Evolutionary conservation across 2,113 vertebrate genomes (phyloP), one percentile per base, ranked within the genome.

Genomic region (Corynorhinus townsendii): DNA sequence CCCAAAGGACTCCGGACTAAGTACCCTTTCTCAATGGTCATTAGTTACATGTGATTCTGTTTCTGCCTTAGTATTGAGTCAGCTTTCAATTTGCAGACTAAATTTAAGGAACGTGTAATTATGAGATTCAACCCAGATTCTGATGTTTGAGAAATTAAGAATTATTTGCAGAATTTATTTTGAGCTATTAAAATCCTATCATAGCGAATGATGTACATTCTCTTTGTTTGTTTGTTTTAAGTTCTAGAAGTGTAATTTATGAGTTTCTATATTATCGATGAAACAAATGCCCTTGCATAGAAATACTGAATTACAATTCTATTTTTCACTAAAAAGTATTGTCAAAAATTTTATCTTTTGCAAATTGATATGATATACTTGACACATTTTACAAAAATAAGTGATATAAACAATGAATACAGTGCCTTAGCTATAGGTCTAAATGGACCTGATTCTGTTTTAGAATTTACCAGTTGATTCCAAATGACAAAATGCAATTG

Each of bases 81-180:
- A 83, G 87, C 7, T 76, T 86, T 56, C 66, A 73, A 75, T 56
- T 92, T 94, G 20, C 7, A 20, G 12, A 38, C 4, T 80, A 47
- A 73, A 62, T 38, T 75, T 84, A 86, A 89, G 22, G 59, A 66
- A 59, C 0, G 3, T 30, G 6, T 33, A 43, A 62, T 79, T 43
- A 33, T 49, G 38, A 66, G 11, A 69, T 79, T 91, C 33, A 69
- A 19, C 68, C 3, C 10, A 86, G 28, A 85, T 84, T 89, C 33
- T 52, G 28, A 45, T 75, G 33, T 66, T 92, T 89, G 17, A 17
- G 17, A 73, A 69, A 69, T 66, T 84, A 72, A 81, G 91, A 89
- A 26, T 83, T 91, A 84, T 56, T 90, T 28, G 4, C 6, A 49
- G 69, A 94, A 54, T 79, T 86, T 76, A 73, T 90, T 92, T 91